phyloP scores from a whole-genome alignment of 2,797 vertebrate genomes.

The Mallotus villosus region DNA sequence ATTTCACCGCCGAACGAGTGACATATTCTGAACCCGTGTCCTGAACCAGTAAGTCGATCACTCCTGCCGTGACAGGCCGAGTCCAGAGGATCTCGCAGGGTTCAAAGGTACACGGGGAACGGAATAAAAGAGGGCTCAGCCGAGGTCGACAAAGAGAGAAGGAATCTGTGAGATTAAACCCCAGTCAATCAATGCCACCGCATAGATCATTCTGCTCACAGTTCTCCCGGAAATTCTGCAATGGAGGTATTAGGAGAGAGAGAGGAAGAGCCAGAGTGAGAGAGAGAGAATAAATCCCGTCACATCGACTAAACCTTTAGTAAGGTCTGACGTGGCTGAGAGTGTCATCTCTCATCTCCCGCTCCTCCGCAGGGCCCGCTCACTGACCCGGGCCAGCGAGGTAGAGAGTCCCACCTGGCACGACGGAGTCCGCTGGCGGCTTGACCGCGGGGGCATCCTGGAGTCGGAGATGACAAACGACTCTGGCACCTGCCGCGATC shows the following conservation, averaged over 20 bases:
- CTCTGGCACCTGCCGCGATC: constrained; percentile 17
- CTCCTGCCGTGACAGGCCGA: constrained; percentile 40
- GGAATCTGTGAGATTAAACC: not conserved
- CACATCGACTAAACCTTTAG: too few species aligned
- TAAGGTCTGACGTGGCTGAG: too few species aligned
- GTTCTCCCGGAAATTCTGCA: not conserved
- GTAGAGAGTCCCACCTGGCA: not conserved
- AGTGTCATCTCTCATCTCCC: too few species aligned
- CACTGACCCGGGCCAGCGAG: too few species aligned
- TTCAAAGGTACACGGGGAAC: constrained; percentile 51
- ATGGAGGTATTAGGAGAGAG: not conserved
- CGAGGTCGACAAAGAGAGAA: too few species aligned
- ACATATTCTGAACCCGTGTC: constrained; percentile 45
- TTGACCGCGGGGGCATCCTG: constrained; percentile 12
- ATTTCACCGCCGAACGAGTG: constrained; percentile 47
- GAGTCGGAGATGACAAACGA: constrained; percentile 39
- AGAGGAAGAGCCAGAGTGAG: not conserved
- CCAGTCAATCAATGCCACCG: too few species aligned
- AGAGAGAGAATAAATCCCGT: not conserved
- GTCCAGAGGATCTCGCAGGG: constrained; percentile 52
- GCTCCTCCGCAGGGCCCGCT: too few species aligned
- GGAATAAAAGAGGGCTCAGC: constrained; percentile 11
- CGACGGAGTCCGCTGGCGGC: too few species aligned
- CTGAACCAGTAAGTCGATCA: constrained; percentile 48
- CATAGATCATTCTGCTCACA: too few species aligned